phyloP scores from a whole-genome alignment of 2,888 invertebrate species.

The Eupithecia inturbata region DNA sequence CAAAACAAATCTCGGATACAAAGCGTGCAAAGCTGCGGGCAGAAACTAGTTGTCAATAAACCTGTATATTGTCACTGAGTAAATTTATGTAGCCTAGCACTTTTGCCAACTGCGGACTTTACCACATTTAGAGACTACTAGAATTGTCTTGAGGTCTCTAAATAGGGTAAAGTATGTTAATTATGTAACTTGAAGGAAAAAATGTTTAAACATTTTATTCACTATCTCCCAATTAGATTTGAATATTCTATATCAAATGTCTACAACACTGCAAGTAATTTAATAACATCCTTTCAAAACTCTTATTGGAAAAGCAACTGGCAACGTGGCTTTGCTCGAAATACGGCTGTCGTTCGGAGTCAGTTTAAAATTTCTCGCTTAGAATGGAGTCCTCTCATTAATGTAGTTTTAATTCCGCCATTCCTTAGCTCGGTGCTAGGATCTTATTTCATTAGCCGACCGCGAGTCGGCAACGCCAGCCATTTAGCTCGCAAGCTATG shows the following conservation, averaged over 20 bases:
- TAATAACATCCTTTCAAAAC: slow-evolving; percentile 1
- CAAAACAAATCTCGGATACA: too few relatives aligned
- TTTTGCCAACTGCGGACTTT: too few relatives aligned
- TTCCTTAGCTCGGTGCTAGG: slow-evolving; percentile 78
- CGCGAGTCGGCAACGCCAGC: slow-evolving; percentile 70
- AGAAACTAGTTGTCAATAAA: too few relatives aligned
- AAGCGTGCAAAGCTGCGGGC: too few relatives aligned
- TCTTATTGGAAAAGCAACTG: slow-evolving; percentile 20
- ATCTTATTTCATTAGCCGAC: slow-evolving; percentile 83
- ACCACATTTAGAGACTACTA: too few relatives aligned
- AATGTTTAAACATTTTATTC: too few relatives aligned
- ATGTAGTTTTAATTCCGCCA: slow-evolving; percentile 84
- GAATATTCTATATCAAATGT: neutral
- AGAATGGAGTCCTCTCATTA: slow-evolving; percentile 75
- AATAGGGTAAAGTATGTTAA: too few relatives aligned
- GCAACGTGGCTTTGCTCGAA: slow-evolving; percentile 32
- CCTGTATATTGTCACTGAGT: too few relatives aligned
- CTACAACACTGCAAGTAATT: neutral
- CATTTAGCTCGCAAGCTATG: slow-evolving; percentile 77
- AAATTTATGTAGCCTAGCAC: too few relatives aligned
- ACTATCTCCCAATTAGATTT: neutral
- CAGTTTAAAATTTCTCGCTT: slow-evolving; percentile 61
- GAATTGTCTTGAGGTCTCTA: too few relatives aligned
- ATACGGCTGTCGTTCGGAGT: slow-evolving; percentile 39
- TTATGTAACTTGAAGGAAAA: too few relatives aligned